Percentiles rank a stretch among this genome's conserved stretches.
phyloP scores from a whole-genome alignment of 2,888 invertebrate species.

The Chirona hameri region DNA sequence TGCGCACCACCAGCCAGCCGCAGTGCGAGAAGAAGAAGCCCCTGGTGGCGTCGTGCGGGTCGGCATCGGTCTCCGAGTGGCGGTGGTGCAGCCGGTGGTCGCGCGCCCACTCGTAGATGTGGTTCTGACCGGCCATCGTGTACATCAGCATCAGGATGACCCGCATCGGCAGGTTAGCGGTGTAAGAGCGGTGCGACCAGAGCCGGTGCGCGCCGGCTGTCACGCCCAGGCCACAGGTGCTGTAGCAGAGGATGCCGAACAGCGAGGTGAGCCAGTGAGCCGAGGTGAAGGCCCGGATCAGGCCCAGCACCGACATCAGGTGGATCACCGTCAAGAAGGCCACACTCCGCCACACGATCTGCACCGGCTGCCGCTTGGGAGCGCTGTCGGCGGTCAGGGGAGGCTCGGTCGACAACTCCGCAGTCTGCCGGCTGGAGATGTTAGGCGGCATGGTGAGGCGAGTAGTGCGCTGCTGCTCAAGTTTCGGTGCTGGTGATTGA shows the following conservation, averaged over 20 bases:
- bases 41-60: conserved; percentile 84
- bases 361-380: background rate
- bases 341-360: conserved; percentile 30
- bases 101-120: conserved; percentile 80
- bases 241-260: background rate
- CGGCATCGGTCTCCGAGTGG: conserved; percentile 87
- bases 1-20: conserved; percentile 86
- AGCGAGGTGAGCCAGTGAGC: background rate
- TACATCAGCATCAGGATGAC: conserved; percentile 74
- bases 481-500: too few species aligned
- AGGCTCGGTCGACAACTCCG: background rate
- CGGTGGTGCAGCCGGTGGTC: conserved; percentile 85
- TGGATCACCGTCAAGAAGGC: conserved; percentile 28
- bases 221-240: conserved; percentile 30
- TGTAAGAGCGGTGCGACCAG: conserved; percentile 90
- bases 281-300: conserved; percentile 6
- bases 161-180: conserved; percentile 79
- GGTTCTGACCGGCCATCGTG: conserved; percentile 84
- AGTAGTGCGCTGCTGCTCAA: too few species aligned
- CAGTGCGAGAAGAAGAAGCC: conserved; percentile 96
- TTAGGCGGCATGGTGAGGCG: background rate
- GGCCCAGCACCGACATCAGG: conserved; percentile 27
- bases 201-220: conserved; percentile 84
- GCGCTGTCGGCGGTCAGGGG: background rate
- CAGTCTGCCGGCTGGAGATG: background rate